Percentiles rank a stretch among this genome's conserved stretches.
Evolutionary conservation across 2,888 invertebrate species (phyloP).

Genomic region (Euplexia lucipara): DNA sequence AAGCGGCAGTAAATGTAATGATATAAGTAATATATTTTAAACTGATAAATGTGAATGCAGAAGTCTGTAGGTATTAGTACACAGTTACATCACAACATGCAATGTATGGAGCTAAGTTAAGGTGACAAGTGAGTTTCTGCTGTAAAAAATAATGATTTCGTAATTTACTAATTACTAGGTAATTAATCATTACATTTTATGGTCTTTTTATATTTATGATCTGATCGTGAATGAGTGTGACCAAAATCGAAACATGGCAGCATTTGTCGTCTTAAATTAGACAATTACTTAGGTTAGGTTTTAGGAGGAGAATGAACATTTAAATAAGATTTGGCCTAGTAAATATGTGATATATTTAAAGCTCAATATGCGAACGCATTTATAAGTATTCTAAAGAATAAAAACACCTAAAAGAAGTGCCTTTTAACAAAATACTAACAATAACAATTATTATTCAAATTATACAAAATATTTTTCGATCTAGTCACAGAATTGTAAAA

Average conservation of each 20-base stretch:
- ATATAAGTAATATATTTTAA: not conserved
- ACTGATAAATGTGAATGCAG: not conserved
- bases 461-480: conserved; percentile 28
- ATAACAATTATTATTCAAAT: conserved; percentile 20
- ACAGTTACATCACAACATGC: conserved; percentile 33
- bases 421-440: conserved; percentile 11
- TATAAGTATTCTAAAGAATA: not conserved
- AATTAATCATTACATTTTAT: too few species aligned
- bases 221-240: not conserved
- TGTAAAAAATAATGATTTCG: not conserved
- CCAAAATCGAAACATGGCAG: not conserved
- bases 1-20: too few species aligned
- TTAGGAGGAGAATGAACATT: not conserved
- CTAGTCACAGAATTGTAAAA: conserved; percentile 47
- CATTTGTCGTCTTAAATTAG: conserved; percentile 27
- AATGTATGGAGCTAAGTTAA: conserved; percentile 13
- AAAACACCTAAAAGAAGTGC: conserved; percentile 25
- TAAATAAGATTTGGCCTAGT: conserved; percentile 7
- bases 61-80: not conserved
- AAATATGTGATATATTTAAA: conserved; percentile 51
- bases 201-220: too few species aligned
- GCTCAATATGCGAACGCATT: conserved; percentile 46
- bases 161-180: not conserved
- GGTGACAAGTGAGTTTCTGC: conserved; percentile 8
- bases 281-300: conserved; percentile 16